Evolutionary conservation across 1,140 invertebrate genomes (phyloP).

Genomic region (Potamilus streckersoni): DNA sequence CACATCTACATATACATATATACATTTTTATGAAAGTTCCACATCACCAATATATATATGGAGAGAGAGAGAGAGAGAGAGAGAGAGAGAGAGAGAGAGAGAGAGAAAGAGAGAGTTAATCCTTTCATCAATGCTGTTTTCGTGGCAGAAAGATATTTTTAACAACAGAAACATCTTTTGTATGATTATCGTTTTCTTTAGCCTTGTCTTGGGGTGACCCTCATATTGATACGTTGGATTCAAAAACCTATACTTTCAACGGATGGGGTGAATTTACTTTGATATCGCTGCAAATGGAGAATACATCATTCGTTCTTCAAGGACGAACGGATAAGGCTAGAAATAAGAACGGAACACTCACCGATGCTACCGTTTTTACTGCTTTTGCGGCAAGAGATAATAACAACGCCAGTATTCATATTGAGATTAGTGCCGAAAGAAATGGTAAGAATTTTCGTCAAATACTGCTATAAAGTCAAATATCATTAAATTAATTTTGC

Average conservation of each 20-base stretch:
- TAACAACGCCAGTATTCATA: slow-evolving; percentile 14
- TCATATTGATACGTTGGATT: neutral
- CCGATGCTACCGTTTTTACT: slow-evolving; percentile 38
- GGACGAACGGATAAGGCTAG: slow-evolving; percentile 22
- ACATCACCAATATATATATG: no score
- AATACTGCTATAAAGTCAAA: no score
- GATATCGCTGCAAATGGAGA: neutral
- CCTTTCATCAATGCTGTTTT: no score
- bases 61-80: no score
- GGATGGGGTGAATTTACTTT: no score
- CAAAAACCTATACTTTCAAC: neutral
- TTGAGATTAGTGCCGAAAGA: slow-evolving; percentile 14
- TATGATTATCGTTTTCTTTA: neutral
- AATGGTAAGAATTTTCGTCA: slow-evolving; percentile 11
- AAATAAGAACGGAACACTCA: slow-evolving; percentile 11
- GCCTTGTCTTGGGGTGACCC: slow-evolving; percentile 10
- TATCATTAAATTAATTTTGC: no score
- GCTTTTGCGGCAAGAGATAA: slow-evolving; percentile 36
- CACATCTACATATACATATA: no score
- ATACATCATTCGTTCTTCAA: slow-evolving; percentile 25
- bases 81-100: no score
- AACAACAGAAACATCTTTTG: no score
- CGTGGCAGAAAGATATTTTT: no score
- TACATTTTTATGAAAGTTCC: no score
- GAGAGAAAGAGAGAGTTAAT: no score